Evolutionary conservation across 2,113 vertebrate genomes (phyloP), one percentile per base, ranked within the genome.

Genomic region (Antennarius striatus): DNA sequence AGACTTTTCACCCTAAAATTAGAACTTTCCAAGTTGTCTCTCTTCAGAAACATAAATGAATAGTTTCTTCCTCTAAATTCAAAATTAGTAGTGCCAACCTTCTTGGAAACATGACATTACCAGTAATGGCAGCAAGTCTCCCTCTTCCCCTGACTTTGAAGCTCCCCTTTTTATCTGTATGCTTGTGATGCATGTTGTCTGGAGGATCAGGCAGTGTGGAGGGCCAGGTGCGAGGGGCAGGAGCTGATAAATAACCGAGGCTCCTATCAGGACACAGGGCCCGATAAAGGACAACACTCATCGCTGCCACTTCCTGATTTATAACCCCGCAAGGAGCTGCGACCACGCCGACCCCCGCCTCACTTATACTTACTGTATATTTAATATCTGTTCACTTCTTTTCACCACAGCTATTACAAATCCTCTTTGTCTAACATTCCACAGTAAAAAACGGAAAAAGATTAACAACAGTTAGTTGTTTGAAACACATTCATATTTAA

Each of bases 231-330:
- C 55, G 65, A 78, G 75, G 73, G 79, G 63, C 76, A 82, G 43
- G 71, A 74, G 63, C 81, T 84, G 88, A 91, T 90, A 90, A 88
- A 83, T 71, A 83, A 76, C 81, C 65, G 10, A 73, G 73, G 56
- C 74, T 72, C 71, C 88, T 90, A 90, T 90, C 86, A 66, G 78
- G 73, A 78, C 73, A 69, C 65, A 56, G 51, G 14, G 53, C 55
- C 82, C 75, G 88, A 91, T 91, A 88, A 88, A 80, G 77, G 76
- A 81, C 80, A 75, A 85, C 73, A 65, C 73, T 84, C 71, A 49
- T 77, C 64, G 60, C 69, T n/a, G n/a, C 54, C 28, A 59, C 63
- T 79, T 62, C 32, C 73, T 85, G 81, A 92, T 90, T 84, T 88
- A 86, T 84, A 68, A 62, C 84, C 50, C 64, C 3, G 36, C 63